A percentile compares a stretch with the other conserved stretches of the same genome.
Conservation (phyloP, 2,113 vertebrate species). For the Trichomycterus rosablanca region DNA sequence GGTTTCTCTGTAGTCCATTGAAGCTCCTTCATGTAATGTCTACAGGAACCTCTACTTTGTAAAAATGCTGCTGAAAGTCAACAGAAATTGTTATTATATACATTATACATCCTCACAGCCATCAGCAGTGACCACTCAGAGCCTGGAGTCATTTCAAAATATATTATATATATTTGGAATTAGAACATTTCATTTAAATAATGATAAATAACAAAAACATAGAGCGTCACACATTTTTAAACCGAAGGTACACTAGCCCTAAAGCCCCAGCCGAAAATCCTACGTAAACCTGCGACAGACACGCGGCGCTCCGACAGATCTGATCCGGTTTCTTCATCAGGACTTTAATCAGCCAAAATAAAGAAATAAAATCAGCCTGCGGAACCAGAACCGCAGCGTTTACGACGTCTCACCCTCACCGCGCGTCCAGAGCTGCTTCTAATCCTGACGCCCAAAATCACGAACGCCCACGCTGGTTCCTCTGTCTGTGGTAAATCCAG, state of each 20-base stretch:
- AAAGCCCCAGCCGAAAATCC: conserved; percentile 20
- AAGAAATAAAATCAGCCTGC: not conserved
- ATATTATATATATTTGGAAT: conserved; percentile 42
- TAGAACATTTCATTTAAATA: conserved; percentile 40
- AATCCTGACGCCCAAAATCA: no score
- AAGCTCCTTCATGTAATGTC: no score
- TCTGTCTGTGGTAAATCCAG: no score
- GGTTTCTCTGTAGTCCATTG: no score
- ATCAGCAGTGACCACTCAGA: no score
- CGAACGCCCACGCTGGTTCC: no score
- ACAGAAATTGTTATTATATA: no score
- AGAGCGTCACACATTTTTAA: conserved; percentile 18
- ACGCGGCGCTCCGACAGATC: not conserved
- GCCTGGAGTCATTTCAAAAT: conserved; percentile 38
- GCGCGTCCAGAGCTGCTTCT: no score
- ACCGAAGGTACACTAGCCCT: conserved; percentile 16
- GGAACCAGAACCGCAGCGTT: not conserved
- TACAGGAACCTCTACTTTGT: no score
- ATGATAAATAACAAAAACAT: conserved; percentile 41
- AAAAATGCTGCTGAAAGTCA: no score
- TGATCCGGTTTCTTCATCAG: not conserved
- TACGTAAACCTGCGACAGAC: not conserved
- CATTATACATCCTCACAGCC: no score
- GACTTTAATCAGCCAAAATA: conserved; percentile 6
- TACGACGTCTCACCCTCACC: no score